phyloP scores from a whole-genome alignment of 2,113 vertebrate genomes.

The Dasyprocta punctata region DNA sequence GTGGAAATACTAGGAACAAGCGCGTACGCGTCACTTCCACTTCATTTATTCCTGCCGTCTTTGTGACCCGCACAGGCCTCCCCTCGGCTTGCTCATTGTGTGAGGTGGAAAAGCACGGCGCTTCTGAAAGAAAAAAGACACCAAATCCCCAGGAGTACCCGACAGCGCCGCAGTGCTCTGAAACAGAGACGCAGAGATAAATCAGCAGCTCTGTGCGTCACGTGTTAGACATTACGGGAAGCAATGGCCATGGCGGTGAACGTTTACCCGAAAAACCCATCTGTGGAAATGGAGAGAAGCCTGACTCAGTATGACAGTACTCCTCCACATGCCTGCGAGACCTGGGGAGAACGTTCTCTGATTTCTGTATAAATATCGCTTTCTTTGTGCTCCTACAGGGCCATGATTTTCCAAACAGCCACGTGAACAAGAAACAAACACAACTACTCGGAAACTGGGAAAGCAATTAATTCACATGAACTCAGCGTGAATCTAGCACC shows the following conservation, averaged over 20 bases:
- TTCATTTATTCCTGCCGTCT: background rate
- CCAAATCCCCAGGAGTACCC: background rate
- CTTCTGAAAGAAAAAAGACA: background rate
- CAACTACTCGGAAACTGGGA: background rate
- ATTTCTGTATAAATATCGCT: background rate
- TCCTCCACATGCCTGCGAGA: background rate
- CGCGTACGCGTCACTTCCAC: accelerated
- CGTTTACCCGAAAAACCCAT: background rate
- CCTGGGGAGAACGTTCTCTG: background rate
- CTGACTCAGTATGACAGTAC: background rate
- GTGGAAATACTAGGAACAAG: background rate
- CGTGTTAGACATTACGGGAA: background rate
- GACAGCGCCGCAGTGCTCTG: accelerated
- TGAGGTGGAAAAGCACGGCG: conserved; percentile 37
- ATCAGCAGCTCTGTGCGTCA: background rate
- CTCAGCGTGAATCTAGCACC: accelerated
- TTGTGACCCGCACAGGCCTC: background rate
- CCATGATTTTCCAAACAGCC: background rate
- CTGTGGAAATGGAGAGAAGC: background rate
- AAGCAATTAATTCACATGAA: accelerated
- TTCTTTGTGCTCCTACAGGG: background rate
- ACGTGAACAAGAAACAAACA: background rate
- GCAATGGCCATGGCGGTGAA: background rate
- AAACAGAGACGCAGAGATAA: background rate
- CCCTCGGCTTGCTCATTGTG: background rate